Base-by-base conservation (phyloP, 2,113 vertebrate species). In the Eupsittula cactorum region DNA sequence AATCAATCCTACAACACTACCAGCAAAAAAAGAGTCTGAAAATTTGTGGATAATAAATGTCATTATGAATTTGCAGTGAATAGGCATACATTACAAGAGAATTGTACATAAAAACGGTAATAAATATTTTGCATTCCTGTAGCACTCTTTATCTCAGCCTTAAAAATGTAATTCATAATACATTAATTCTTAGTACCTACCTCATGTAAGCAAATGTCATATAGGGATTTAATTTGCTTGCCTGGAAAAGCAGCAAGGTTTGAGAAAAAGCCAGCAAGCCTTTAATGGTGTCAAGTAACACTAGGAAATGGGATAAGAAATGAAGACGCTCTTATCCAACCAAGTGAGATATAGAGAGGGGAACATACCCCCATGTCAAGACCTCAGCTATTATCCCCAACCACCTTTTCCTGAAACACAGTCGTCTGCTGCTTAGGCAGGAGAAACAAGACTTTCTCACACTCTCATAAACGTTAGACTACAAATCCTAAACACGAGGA, bases 111-210 rank as follows among this genome's bases (percentile, higher is more conserved):
- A 92, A 90, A 75, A 1, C 2, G 3, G 11, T 59, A 77, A 75
- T 73, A 87, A 95, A 70, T 93, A 92, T 41, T 82, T 81, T 93
- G 42, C 25, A 78, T 74, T 94, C 90, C 82, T 78, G 23, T 55
- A 88, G 68, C 27, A 63, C 50, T 81, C 90, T 83, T 63, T 20
- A 39, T 53, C 77, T 18, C 16, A 64, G 33, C 31, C 62, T 62
- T 62, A 62, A 81, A 92, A 88, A 75, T 3, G 12, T 14, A 47
- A 80, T 82, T 81, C 44, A 41, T 57, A 93, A 65, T 42, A 71
- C 37, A 88, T 86, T 86, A 92, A 71, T 71, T 88, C n/a, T 75
- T 68, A 46, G 50, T 42, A 49, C 13, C 49, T 49, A 46, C 29
- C 24, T 68, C 57, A 71, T 1, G 1, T 74, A 93, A 93, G 80